These are phyloP conservation scores for Sceliomorpha sp. DNA, from an alignment of 2,888 invertebrate species.

Conservation along the genomic window DNA sequence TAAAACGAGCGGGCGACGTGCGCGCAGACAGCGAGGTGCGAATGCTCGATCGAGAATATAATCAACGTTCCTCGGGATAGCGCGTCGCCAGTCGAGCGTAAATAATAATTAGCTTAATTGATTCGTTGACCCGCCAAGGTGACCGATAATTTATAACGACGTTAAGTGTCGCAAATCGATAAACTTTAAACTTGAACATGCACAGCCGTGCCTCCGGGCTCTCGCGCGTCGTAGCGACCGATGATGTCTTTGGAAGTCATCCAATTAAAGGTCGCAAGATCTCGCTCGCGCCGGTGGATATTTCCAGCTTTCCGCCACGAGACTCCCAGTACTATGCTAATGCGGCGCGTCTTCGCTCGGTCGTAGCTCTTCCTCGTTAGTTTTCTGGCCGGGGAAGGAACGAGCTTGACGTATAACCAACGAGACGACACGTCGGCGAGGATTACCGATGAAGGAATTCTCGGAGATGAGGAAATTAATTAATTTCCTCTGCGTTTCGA, in stretches of 20 bases:
- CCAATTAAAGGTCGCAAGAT: slow-evolving; percentile 66
- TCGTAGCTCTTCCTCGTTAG: slow-evolving; percentile 23
- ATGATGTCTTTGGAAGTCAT: slow-evolving; percentile 61
- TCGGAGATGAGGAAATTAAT: slow-evolving; percentile 50
- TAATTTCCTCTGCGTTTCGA: slow-evolving; percentile 52
- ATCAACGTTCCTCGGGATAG: too few relatives aligned
- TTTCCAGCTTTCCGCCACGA: slow-evolving; percentile 63
- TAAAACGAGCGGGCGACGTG: too few relatives aligned
- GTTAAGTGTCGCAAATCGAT: slow-evolving; percentile 66
- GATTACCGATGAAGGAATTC: slow-evolving; percentile 37
- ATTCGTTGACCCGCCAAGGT: slow-evolving; percentile 64
- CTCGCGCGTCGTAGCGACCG: background rate
- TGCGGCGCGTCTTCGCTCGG: slow-evolving; percentile 50
- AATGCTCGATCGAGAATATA: too few relatives aligned
- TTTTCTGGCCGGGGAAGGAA: slow-evolving; percentile 17
- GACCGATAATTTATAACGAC: slow-evolving; percentile 65
- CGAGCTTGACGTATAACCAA: slow-evolving; percentile 11
- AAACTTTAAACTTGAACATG: slow-evolving; percentile 54
- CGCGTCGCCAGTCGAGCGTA: too few relatives aligned
- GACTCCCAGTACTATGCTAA: slow-evolving; percentile 57
- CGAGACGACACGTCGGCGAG: slow-evolving; percentile 27
- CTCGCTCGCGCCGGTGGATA: slow-evolving; percentile 56
- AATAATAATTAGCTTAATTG: slow-evolving; percentile 68
- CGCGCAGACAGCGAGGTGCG: too few relatives aligned
- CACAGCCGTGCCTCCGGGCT: slow-evolving; percentile 18